These are phyloP conservation scores for Sarcophaga bullata DNA, from an alignment of 1,140 invertebrate species.

Conservation along the genomic window DNA sequence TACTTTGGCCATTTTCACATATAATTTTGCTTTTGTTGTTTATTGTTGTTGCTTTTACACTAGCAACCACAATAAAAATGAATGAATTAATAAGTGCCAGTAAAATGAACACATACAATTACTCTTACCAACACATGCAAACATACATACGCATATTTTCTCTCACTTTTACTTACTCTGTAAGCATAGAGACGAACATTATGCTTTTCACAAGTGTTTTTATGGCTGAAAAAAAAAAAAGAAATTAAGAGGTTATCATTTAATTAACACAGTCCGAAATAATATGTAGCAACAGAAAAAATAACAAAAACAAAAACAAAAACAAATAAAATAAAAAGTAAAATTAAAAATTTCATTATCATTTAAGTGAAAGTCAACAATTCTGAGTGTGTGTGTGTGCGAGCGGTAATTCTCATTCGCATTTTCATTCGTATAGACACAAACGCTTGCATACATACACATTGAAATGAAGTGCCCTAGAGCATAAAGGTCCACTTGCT, in stretches of 20 bases:
- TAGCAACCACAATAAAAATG: constrained; percentile 7
- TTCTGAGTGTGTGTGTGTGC: background rate
- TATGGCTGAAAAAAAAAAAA: background rate
- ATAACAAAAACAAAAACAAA: no score
- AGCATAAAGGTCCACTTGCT: background rate
- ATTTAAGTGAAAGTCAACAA: constrained; percentile 32
- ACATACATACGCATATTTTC: background rate
- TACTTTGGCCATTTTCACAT: background rate
- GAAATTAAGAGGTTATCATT: background rate
- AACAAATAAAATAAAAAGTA: background rate
- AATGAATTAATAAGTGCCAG: constrained; percentile 35
- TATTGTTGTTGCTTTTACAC: background rate
- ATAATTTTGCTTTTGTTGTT: background rate
- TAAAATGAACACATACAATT: background rate
- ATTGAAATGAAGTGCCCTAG: background rate
- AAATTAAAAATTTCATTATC: constrained; percentile 39
- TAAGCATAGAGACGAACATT: background rate
- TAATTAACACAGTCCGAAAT: constrained; percentile 21
- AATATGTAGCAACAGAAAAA: no score
- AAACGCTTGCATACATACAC: background rate
- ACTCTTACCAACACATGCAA: background rate
- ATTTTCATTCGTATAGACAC: background rate
- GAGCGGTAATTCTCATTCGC: no score
- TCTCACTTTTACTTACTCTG: background rate
- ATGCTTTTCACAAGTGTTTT: background rate